A percentile compares a stretch with the other conserved stretches of the same genome.
Conservation (phyloP, 2,888 invertebrate species). For the Oscheius sp. region DNA sequence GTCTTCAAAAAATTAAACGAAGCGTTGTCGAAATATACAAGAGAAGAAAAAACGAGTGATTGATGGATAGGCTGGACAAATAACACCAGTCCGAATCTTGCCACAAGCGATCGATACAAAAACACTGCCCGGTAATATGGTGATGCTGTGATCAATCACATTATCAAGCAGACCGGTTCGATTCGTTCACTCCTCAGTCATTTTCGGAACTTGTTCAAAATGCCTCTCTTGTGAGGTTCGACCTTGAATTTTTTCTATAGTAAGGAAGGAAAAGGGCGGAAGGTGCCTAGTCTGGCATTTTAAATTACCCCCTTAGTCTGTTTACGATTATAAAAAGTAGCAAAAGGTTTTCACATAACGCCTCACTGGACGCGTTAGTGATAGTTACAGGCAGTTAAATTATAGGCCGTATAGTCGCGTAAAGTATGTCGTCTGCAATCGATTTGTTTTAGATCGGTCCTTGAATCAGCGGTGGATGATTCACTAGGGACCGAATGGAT, state of each 20-base stretch:
- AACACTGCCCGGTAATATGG: slow-evolving; percentile 26
- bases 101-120: slow-evolving; percentile 23
- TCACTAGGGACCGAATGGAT: slow-evolving; percentile 13
- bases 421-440: slow-evolving; percentile 16
- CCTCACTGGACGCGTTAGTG: neutral
- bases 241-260: neutral
- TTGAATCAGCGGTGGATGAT: slow-evolving; percentile 24
- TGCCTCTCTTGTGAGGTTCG: neutral
- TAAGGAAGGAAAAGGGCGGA: neutral
- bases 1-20: too few species aligned
- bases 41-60: too few species aligned
- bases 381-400: neutral
- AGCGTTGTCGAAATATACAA: too few species aligned
- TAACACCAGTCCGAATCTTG: too few species aligned
- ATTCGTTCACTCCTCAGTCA: slow-evolving; percentile 17
- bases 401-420: neutral
- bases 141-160: slow-evolving; percentile 32
- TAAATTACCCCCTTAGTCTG: neutral
- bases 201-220: slow-evolving; percentile 1
- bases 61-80: slow-evolving; percentile 1
- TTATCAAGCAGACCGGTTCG: slow-evolving; percentile 30
- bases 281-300: neutral
- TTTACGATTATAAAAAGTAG: neutral
- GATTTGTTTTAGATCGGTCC: slow-evolving; percentile 18
- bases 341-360: neutral